Base-by-base conservation (phyloP, 2,888 invertebrate species). In the Sceliomorpha sp. region DNA sequence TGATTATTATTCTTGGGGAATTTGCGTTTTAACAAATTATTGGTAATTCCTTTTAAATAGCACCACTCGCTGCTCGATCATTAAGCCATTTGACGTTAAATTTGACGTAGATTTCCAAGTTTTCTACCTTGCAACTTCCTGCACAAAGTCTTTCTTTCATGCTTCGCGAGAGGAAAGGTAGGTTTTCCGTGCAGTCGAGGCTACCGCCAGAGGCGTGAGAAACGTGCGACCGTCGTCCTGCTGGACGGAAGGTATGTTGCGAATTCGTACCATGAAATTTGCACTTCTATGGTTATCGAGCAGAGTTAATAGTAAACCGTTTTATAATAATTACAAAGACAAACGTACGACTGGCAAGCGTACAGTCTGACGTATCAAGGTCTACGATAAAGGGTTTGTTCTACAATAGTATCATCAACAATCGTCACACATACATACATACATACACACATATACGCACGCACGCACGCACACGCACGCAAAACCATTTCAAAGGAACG, bases 201-300 rank as follows among this genome's bases (percentile, higher is more conserved):
- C 56, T 36, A 44, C 39, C 51, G 66, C 72, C 64, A 48, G 69
- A 73, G 74, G 75, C 77, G 75, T 77, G 77, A 75, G 77, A 75
- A 77, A 73, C 71, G 58, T 64, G 68, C 75, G 77, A 75, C 75
- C 72, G 73, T 58, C 72, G 48, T 51, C 48, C 32, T 39, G 45
- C 13, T 58, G 32, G 34, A 24, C 45, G 36, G 44, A 50, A 55
- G 55, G 55, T 17, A 55, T 34, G 55, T 45, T 32, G 60, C 67
- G 32, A 68, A 68, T 68, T 68, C 50, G 44, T 55, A 29, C 50
- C 47, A 50, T 60, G 67, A 50, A 55, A 60, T 60, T 68, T 37
- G 39, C 17, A 37, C 51, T 51, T 63, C 44, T 40, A 44, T 50
- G 42, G 36, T 59, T 58, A 40, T 47, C 36, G 5, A 20, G 5